Evolutionary conservation across 1,140 invertebrate genomes (phyloP).

Genomic region (Episyrphus balteatus): DNA sequence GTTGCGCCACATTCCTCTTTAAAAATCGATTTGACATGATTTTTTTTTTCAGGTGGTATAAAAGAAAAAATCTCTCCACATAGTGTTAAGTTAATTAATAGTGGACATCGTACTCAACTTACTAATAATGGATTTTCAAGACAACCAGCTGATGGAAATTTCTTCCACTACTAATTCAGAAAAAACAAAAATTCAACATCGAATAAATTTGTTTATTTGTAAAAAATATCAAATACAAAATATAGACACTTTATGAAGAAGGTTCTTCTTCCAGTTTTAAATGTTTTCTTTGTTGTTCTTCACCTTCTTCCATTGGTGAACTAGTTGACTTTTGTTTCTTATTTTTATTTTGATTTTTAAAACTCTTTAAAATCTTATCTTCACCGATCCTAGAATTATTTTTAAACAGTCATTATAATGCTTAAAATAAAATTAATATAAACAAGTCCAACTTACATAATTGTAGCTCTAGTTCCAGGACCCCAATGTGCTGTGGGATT

Average conservation of each 20-base stretch:
- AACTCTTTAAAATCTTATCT: conserved; percentile 46
- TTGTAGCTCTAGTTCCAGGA: conserved; percentile 62
- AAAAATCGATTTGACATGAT: neutral
- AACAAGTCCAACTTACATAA: conserved; percentile 45
- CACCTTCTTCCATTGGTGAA: neutral
- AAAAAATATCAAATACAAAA: neutral
- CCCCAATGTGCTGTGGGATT: conserved; percentile 85
- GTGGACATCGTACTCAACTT: conserved; percentile 51
- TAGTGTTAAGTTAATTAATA: conserved; percentile 53
- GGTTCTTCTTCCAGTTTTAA: conserved; percentile 5
- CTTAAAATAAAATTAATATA: neutral
- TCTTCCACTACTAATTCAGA: conserved; percentile 42
- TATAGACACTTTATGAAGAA: neutral
- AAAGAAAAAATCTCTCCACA: conserved; percentile 45
- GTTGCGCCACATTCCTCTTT: neutral
- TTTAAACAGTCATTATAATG: neutral
- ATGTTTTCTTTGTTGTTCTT: conserved; percentile 5
- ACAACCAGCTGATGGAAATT: conserved; percentile 49
- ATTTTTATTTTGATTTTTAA: conserved; percentile 48
- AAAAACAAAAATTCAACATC: neutral
- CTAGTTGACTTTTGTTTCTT: conserved; percentile 18
- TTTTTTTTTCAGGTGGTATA: conserved; percentile 41
- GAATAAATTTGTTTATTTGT: conserved; percentile 5
- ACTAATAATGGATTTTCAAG: conserved; percentile 55
- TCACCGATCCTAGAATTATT: conserved; percentile 42